Percentiles rank a stretch among this genome's conserved stretches.
Evolutionary conservation across 1,140 invertebrate species (phyloP).

Genomic region (fruit fly (Drosophila melanogaster)): DNA sequence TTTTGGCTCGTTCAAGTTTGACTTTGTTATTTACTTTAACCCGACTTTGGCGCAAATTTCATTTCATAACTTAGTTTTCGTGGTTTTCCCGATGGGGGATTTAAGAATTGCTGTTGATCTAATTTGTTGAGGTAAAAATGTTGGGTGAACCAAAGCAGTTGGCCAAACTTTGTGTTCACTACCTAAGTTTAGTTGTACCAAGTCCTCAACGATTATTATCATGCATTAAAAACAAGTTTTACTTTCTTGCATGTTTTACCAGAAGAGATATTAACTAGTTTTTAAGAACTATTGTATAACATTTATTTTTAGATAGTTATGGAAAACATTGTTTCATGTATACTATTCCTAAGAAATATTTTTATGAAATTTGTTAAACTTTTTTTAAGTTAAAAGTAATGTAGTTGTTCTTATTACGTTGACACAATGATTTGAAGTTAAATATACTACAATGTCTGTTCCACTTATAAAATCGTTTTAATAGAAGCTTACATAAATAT

Average conservation of each 20-base stretch:
- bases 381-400: background rate
- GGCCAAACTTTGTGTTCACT: slow-evolving; percentile 18
- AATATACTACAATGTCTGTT: too few relatives aligned
- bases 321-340: background rate
- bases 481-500: too few relatives aligned
- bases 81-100: slow-evolving; percentile 34
- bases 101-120: slow-evolving; percentile 34
- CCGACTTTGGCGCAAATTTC: slow-evolving; percentile 62
- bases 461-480: too few relatives aligned
- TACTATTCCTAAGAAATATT: background rate
- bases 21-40: slow-evolving; percentile 47
- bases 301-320: background rate
- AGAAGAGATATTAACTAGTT: background rate
- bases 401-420: too few relatives aligned
- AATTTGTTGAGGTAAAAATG: slow-evolving; percentile 35
- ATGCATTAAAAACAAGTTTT: background rate
- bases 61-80: slow-evolving; percentile 68
- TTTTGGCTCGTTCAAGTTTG: slow-evolving; percentile 39
- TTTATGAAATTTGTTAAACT: background rate
- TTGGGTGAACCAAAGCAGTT: slow-evolving; percentile 23
- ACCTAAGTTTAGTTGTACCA: slow-evolving; percentile 5
- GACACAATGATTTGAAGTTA: too few relatives aligned
- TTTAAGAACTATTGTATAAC: background rate
- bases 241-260: background rate
- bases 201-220: slow-evolving; percentile 3